phyloP scores from a whole-genome alignment of 2,113 vertebrate genomes.

The Gopherus flavomarginatus region DNA sequence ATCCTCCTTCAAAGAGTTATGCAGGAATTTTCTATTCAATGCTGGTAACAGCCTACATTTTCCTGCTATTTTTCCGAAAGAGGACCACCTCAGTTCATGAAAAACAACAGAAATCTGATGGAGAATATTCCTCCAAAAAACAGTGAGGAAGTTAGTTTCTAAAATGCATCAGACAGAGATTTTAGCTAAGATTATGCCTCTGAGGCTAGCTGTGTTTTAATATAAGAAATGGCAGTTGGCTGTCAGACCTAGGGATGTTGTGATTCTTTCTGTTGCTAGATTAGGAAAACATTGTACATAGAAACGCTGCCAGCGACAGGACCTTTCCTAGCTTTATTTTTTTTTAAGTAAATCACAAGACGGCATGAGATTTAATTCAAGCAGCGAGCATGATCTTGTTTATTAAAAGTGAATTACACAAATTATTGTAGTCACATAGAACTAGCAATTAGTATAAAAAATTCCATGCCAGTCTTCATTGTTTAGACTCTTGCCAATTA shows the following conservation, averaged over 20 bases:
- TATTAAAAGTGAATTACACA: not conserved
- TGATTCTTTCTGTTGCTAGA: not conserved
- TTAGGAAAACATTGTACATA: not conserved
- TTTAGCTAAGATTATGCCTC: slow-evolving; percentile 6
- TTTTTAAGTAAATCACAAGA: not conserved
- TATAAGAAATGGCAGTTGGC: not conserved
- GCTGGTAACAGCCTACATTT: not conserved
- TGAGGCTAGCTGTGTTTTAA: accelerated
- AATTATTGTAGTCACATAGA: not conserved
- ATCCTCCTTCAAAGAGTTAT: not conserved
- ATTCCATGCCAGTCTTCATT: not conserved
- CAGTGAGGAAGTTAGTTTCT: not conserved
- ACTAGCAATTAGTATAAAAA: not conserved
- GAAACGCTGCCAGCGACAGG: not conserved
- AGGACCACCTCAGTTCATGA: not conserved
- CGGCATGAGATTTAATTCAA: not conserved
- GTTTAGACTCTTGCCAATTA: not conserved
- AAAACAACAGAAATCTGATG: not conserved
- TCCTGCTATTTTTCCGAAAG: not conserved
- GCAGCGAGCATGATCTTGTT: not conserved
- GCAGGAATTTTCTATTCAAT: slow-evolving; percentile 11
- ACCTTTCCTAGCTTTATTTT: not conserved
- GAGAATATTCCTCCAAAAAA: not conserved
- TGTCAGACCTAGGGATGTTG: not conserved
- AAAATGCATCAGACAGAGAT: not conserved